Percentiles rank a stretch among this genome's conserved stretches.
Conservation (phyloP, 2,113 vertebrate genomes). For the Chiloscyllium plagiosum region DNA sequence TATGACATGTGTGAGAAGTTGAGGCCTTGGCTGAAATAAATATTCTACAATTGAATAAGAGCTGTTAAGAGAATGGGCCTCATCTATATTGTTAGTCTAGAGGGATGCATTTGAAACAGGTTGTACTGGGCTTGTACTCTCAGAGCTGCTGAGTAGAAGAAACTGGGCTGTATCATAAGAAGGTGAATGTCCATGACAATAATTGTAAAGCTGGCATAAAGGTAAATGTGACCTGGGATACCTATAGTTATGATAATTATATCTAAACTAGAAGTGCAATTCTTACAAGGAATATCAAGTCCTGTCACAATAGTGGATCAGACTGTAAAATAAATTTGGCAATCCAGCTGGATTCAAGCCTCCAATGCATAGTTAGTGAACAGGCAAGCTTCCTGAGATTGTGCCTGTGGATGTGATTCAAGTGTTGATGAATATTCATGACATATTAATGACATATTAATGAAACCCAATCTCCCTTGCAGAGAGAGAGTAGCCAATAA, state of each 20-base stretch:
- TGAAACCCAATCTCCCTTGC: no score
- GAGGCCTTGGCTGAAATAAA: not conserved
- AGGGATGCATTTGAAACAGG: not conserved
- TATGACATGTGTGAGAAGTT: not conserved
- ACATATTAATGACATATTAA: no score
- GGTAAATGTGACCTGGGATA: not conserved
- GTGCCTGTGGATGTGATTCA: no score
- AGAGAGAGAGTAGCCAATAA: no score
- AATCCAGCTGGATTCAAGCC: no score
- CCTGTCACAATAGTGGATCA: no score
- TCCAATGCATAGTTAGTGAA: no score
- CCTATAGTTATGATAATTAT: not conserved
- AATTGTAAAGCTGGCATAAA: not conserved
- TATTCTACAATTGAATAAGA: not conserved
- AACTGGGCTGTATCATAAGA: not conserved
- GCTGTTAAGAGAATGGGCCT: not conserved
- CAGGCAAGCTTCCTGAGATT: no score
- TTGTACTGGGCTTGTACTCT: not conserved
- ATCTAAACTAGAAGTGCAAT: no score
- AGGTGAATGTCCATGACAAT: not conserved
- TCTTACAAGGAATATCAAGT: no score
- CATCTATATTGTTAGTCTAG: not conserved
- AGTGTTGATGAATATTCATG: no score
- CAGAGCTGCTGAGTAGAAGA: not conserved
- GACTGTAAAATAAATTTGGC: no score